Base-by-base conservation (phyloP, 2,113 vertebrate species). In the Tricholaema leucomelas region DNA sequence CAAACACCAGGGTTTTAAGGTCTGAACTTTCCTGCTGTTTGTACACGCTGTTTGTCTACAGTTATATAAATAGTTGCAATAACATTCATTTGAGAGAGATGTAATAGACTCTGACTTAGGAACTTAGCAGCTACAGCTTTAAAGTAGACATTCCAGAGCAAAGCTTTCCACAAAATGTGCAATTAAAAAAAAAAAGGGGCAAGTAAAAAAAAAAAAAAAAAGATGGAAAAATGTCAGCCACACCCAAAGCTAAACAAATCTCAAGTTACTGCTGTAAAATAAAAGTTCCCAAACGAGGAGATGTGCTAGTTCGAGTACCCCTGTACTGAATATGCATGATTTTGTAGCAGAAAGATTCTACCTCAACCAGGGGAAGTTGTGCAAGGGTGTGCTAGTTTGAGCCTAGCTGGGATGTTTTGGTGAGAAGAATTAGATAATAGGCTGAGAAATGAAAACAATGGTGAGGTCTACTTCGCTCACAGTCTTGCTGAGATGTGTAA, bases 161-260 rank as follows among this genome's bases (percentile, higher is more conserved):
- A 92, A 16, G 35, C 60, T 89, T 93, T 94, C 91, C 67, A 92
- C 35, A 85, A 89, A 92, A 85, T 60, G 46, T 73, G 77, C 31
- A 70, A 66, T 50, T 76, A 40, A 59, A 78, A 66, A 67, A 80
- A 69, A 60, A 71, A 27, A 16, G 9, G 8, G 24, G 11, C 10
- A 28, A 15, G 52, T 13, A 55, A 55, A 52, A 50, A 50, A 65
- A 66, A 31, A 3, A 55, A 55, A 52, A 50, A 50, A 65, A 66
- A 31, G 3, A 44, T 5, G 78, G 85, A 67, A 86, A 79, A 93
- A 92, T 90, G 71, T 91, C 87, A 94, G 75, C 92, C 92, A 91
- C 84, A 79, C 84, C 91, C 84, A 92, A 81, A 93, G 44, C 91
- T 85, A 89, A 93, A 73, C 74, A 81, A 87, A 61, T 82, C 44